Evolutionary conservation across 2,113 vertebrate genomes (phyloP), one percentile per base, ranked within the genome.

Genomic region (Corythaeola cristata): DNA sequence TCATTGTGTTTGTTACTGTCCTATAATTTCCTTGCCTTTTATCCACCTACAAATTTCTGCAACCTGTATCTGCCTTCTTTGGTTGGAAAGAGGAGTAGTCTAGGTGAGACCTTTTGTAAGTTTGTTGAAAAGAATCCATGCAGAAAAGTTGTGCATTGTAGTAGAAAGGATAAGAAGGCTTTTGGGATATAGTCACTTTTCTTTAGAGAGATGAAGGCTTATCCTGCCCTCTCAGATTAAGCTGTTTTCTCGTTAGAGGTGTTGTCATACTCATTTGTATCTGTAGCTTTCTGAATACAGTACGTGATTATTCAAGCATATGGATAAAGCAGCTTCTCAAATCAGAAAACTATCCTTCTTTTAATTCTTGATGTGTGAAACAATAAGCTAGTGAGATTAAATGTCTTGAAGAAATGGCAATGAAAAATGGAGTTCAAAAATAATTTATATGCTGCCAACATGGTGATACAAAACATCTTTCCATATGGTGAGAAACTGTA

Each of bases 401-500:
- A 59, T 22, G 1, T 41, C 75, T 86, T 83, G 30, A 53, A 89
- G 90, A 89, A 92, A 86, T 75, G 24, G 22, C 75, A 93, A 47
- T 72, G 45, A 91, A 95, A 85, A 96, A 91, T 16, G 20, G 78
- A 93, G 62, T 77, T 96, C 13, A 76, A 41, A 95, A 96, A 81
- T 91, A 5, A 67, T 85, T 88, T 85, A 28, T 96, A 85, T 89
- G 64, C 73, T 97, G 53, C 81, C 94, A 96, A 60, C 27, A 26
- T 78, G 66, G 85, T 95, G 76, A 87, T 86, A 77, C 24, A 78
- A 39, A 39, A 45, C 60, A 67, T 76, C 35, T 39, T 96, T 91
- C 85, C 74, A 35, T 90, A 67, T 96, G 83, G 64, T 94, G 78
- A 90, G 63, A 97, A 97, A 79, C 62, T 6, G 9, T 95, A 72